Evolutionary conservation across 1,140 invertebrate species (phyloP), one percentile per base, ranked within the genome.

Genomic region (Halictus rubicundus): DNA sequence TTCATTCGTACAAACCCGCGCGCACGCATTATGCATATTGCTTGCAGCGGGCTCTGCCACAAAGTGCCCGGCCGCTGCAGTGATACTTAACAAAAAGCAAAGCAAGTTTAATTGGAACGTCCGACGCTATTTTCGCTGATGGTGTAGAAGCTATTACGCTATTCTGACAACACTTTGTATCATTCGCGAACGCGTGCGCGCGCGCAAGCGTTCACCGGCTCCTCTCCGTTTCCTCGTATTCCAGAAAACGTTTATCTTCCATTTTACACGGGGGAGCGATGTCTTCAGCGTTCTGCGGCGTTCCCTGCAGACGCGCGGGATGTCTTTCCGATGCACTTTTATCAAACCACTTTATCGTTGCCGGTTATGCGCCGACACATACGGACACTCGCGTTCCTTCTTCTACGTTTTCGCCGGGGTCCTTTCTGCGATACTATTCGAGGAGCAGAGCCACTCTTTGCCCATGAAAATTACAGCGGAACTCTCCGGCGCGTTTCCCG

Each of bases 241-340:
- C 52, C 60, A 81, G 74, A 66, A 63, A 81, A 78, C 66, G 80
- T 81, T 81, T 78, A 81, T 81, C 80, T 81, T 81, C 68, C 80
- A 81, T 81, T 68, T 81, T 81, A 78, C 68, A 78, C 60, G 23
- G 52, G 57, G 59, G 75, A 71, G 57, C 65, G 37, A 64, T 66
- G 80, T 65, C 61, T 77, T 78, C 66, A 49, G 39, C 60, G 32
- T 23, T 77, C 76, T 59, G 49, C 49, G 7, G 7, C 60, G 57
- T 54, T 80, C 68, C 74, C 68, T 25, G 37, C 59, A 12, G 42
- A 46, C 42, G 42, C n/a, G n/a, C n/a, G 57, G 27, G 61, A 70
- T n/a, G 23, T 81, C 32, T 59, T 52, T 21, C 42, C 54, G 68
- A 81, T 81, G 80, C 61, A 68, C 70, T 81, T 81, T 81, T 81